A percentile compares a stretch with the other conserved stretches of the same genome.
Conservation (phyloP, 2,888 invertebrate genomes). For the Invenusta paracnida region DNA sequence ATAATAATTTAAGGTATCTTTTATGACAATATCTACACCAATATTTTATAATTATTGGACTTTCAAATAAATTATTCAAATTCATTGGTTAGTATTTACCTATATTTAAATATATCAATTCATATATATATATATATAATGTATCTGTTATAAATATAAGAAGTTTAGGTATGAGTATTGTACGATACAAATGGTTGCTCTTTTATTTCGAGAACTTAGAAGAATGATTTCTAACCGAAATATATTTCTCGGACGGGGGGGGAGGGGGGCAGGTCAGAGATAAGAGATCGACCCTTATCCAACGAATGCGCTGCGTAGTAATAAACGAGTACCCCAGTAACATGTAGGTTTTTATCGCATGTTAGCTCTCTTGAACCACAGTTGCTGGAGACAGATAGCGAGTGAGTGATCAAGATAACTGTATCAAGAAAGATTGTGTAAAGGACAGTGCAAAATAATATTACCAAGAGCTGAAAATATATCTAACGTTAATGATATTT, state of each 20-base stretch:
- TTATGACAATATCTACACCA: too few species aligned
- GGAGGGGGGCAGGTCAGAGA: constrained; percentile 6
- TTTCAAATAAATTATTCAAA: too few species aligned
- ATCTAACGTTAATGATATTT: neutral
- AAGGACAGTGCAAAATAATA: neutral
- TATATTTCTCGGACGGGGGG: neutral
- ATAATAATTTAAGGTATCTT: too few species aligned
- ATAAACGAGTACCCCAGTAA: neutral
- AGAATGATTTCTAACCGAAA: neutral
- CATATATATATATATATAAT: too few species aligned
- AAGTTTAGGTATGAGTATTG: too few species aligned
- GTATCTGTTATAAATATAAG: too few species aligned
- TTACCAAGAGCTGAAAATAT: too few species aligned
- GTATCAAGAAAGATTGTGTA: neutral
- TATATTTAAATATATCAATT: too few species aligned
- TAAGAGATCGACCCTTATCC: constrained; percentile 27
- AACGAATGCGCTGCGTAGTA: constrained; percentile 23
- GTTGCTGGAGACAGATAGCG: neutral
- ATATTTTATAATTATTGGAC: too few species aligned
- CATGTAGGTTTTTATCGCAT: neutral
- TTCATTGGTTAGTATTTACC: too few species aligned
- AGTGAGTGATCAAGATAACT: constrained; percentile 12
- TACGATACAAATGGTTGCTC: too few species aligned
- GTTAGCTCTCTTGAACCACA: neutral
- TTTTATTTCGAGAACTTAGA: too few species aligned